Percentiles rank a stretch among this genome's conserved stretches.
Evolutionary conservation across 2,888 invertebrate species (phyloP).

Genomic region (Gastracanthus pulcherrimus): DNA sequence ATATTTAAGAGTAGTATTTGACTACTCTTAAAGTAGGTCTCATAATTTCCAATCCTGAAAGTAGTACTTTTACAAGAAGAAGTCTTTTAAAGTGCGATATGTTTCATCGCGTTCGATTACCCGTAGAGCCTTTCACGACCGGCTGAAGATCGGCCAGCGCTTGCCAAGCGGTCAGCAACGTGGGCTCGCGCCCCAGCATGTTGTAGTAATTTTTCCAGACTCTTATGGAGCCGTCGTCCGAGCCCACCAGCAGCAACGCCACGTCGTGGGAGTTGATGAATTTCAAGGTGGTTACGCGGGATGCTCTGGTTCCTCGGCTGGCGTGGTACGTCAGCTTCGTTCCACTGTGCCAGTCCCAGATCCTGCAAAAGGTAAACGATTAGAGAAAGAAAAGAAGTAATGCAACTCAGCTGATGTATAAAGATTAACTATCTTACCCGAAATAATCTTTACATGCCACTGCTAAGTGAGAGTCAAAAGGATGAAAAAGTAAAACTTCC

Average conservation of each 20-base stretch:
- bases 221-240: slow-evolving; percentile 88
- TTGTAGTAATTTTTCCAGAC: slow-evolving; percentile 81
- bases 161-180: slow-evolving; percentile 89
- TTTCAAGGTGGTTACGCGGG: slow-evolving; percentile 89
- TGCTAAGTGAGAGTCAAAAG: slow-evolving; percentile 92
- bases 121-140: slow-evolving; percentile 75
- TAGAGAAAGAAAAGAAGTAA: not conserved
- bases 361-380: slow-evolving; percentile 76
- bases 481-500: slow-evolving; percentile 90
- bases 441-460: slow-evolving; percentile 92
- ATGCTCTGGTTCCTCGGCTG: slow-evolving; percentile 78
- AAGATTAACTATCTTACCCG: slow-evolving; percentile 78
- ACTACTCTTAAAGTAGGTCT: too few species aligned
- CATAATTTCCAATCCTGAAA: too few species aligned
- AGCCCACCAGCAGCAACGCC: slow-evolving; percentile 86
- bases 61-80: not conserved
- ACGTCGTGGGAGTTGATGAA: slow-evolving; percentile 93
- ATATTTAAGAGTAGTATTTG: too few species aligned
- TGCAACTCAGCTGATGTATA: not conserved
- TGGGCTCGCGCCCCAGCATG: slow-evolving; percentile 73
- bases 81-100: slow-evolving; percentile 1
- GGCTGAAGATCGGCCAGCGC: slow-evolving; percentile 84
- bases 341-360: slow-evolving; percentile 91
- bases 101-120: slow-evolving; percentile 63
- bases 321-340: slow-evolving; percentile 83